Evolutionary conservation across 2,888 invertebrate genomes (phyloP).

Genomic region (Pachymerium ferrugineum): DNA sequence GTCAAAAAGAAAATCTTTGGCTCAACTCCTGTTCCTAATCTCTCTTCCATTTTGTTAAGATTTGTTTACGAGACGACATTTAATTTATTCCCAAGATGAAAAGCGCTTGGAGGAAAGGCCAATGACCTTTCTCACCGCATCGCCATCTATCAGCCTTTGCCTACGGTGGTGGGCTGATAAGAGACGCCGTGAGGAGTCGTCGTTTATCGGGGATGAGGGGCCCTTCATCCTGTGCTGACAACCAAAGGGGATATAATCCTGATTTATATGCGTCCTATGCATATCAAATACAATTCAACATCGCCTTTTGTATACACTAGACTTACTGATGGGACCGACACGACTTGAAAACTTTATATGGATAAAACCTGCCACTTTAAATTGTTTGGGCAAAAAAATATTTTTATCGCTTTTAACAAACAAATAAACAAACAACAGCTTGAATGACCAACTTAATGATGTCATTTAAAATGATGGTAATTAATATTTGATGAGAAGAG

Average conservation of each 20-base stretch:
- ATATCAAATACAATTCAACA: constrained; percentile 24
- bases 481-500: no score
- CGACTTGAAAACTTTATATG: constrained; percentile 3
- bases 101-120: constrained; percentile 27
- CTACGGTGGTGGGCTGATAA: constrained; percentile 27
- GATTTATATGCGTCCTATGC: constrained; percentile 24
- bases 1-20: not conserved
- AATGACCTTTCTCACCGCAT: constrained; percentile 24
- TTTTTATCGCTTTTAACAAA: no score
- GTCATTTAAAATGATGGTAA: no score
- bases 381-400: no score
- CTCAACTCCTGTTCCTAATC: not conserved
- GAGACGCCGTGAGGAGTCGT: constrained; percentile 20
- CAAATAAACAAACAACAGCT: no score
- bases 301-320: not conserved
- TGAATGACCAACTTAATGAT: no score
- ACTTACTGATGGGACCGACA: constrained; percentile 2
- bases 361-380: no score
- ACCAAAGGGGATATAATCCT: constrained; percentile 27
- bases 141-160: constrained; percentile 27
- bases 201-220: constrained; percentile 27
- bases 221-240: constrained; percentile 22
- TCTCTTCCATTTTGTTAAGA: constrained; percentile 14
- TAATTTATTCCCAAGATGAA: constrained; percentile 27
- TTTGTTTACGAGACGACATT: constrained; percentile 24